Evolutionary conservation across 2,888 invertebrate genomes (phyloP).

Genomic region (Drosophila robusta): DNA sequence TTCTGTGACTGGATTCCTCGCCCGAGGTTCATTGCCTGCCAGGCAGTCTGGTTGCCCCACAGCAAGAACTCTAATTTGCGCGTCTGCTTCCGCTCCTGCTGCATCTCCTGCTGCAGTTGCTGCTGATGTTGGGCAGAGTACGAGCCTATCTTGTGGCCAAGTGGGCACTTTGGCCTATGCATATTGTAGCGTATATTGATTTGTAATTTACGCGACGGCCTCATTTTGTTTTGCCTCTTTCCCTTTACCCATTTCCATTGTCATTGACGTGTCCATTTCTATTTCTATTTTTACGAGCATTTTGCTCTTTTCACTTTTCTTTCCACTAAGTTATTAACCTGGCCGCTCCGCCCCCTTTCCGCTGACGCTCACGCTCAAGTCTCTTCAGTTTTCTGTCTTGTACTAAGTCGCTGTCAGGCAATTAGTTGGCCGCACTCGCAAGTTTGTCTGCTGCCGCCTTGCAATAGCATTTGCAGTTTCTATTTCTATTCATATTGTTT

Average conservation of each 20-base stretch:
- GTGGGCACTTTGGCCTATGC: slow-evolving; percentile 25
- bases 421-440: slow-evolving; percentile 31
- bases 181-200: slow-evolving; percentile 63
- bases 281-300: slow-evolving; percentile 53
- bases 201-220: slow-evolving; percentile 66
- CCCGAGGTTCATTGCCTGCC: slow-evolving; percentile 30
- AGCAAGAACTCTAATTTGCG: slow-evolving; percentile 9
- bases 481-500: slow-evolving; percentile 40
- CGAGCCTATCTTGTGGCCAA: slow-evolving; percentile 7
- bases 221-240: slow-evolving; percentile 29
- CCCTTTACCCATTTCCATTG: slow-evolving; percentile 13
- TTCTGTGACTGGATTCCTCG: slow-evolving; percentile 26
- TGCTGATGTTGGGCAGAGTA: not conserved
- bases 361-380: slow-evolving; percentile 5
- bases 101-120: not conserved
- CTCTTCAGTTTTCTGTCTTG: slow-evolving; percentile 8
- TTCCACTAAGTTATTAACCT: slow-evolving; percentile 57
- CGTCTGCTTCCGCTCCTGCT: not conserved
- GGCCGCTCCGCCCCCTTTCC: slow-evolving; percentile 19
- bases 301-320: slow-evolving; percentile 47
- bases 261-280: slow-evolving; percentile 39
- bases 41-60: slow-evolving; percentile 11
- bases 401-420: slow-evolving; percentile 30
- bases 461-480: slow-evolving; percentile 32
- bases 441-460: slow-evolving; percentile 10